Conservation (phyloP, 2,113 vertebrate species). For the Sialia sialis region DNA sequence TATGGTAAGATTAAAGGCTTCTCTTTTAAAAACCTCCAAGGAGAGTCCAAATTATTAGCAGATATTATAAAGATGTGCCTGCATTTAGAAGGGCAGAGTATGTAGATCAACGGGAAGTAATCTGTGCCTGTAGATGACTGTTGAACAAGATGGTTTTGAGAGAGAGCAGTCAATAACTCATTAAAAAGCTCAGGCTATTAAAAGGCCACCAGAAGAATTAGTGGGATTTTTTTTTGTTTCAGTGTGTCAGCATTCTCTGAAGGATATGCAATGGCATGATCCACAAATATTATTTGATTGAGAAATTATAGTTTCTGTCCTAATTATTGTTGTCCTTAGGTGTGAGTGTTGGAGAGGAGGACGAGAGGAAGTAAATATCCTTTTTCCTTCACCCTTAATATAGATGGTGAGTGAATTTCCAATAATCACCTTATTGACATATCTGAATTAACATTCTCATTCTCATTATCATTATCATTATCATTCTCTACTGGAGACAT, state of each 20-base stretch:
- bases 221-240: neutral
- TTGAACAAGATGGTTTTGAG: neutral
- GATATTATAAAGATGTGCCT: neutral
- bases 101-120: neutral
- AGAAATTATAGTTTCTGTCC: neutral
- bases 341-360: neutral
- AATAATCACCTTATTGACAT: neutral
- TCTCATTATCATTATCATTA: neutral
- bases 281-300: neutral
- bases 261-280: neutral
- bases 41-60: neutral
- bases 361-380: accelerated
- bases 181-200: neutral
- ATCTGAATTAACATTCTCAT: neutral
- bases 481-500: neutral
- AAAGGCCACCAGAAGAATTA: neutral
- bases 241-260: neutral
- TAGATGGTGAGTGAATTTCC: neutral
- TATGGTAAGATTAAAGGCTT: neutral
- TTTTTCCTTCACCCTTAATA: neutral
- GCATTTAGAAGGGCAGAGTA: neutral
- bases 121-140: neutral
- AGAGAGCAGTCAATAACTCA: neutral
- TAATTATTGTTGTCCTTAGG: neutral
- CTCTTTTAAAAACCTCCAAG: neutral